Percentiles rank a stretch among this genome's conserved stretches.
These are phyloP conservation scores for Heliconius charithonia DNA, from an alignment of 2,888 invertebrate species.

Conservation along the genomic window DNA sequence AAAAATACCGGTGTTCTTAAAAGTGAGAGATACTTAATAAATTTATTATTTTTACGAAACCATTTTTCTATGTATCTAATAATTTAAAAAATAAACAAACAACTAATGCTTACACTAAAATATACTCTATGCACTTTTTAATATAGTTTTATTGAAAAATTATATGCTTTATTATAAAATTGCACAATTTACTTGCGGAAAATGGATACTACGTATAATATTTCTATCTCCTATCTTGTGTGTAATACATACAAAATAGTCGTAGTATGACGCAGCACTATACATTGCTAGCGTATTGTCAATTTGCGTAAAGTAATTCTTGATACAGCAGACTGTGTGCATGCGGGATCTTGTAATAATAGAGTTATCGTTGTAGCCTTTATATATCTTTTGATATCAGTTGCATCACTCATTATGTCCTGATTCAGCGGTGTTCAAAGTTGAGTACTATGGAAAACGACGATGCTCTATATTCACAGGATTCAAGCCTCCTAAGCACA, in stretches of 20 bases:
- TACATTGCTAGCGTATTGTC: slow-evolving; percentile 1
- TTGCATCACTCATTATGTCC: slow-evolving; percentile 44
- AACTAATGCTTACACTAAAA: background rate
- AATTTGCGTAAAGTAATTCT: slow-evolving; percentile 43
- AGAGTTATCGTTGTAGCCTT: slow-evolving; percentile 8
- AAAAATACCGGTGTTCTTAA: background rate
- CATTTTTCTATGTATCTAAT: background rate
- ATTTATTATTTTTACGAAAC: background rate
- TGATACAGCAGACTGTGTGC: slow-evolving; percentile 17
- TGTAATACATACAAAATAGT: background rate
- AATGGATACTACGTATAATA: slow-evolving; percentile 24
- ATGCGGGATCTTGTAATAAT: slow-evolving; percentile 16
- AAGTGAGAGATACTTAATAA: background rate
- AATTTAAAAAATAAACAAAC: background rate
- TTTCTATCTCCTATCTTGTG: background rate
- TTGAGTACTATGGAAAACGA: slow-evolving; percentile 41
- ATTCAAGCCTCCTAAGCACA: slow-evolving; percentile 31
- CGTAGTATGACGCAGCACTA: background rate
- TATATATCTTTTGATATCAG: slow-evolving; percentile 8
- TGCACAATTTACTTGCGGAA: slow-evolving; percentile 8
- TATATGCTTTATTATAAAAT: background rate
- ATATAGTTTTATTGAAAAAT: background rate
- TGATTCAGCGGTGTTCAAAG: slow-evolving; percentile 41
- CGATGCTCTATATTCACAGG: slow-evolving; percentile 35
- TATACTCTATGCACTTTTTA: background rate